phyloP scores from a whole-genome alignment of 2,797 vertebrate species.

The Eidolon dupreanum region DNA sequence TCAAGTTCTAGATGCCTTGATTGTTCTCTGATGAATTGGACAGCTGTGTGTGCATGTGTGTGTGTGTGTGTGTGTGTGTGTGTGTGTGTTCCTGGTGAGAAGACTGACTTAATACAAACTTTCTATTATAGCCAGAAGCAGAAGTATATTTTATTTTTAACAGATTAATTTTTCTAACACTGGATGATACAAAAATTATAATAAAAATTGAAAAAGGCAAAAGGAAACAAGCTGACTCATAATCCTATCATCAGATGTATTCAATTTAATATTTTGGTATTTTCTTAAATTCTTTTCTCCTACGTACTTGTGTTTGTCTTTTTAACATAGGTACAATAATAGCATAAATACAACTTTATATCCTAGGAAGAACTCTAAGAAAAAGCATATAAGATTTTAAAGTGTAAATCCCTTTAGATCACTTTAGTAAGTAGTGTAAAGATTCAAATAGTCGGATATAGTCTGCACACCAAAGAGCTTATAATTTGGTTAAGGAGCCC shows the following conservation, averaged over 20 bases:
- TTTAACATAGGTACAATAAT: background rate
- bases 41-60: background rate
- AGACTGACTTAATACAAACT: background rate
- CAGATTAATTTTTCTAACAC: background rate
- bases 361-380: background rate
- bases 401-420: slow-evolving; percentile 1
- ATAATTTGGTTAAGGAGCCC: background rate
- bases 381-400: background rate
- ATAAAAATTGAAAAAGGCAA: slow-evolving; percentile 31
- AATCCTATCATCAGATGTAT: background rate
- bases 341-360: background rate
- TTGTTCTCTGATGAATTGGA: background rate
- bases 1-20: background rate
- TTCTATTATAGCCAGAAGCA: background rate
- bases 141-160: background rate
- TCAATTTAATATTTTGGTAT: background rate
- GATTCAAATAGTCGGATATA: background rate
- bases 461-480: background rate
- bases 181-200: background rate
- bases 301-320: background rate
- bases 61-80: background rate
- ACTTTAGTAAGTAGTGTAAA: background rate
- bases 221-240: background rate
- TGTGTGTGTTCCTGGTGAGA: background rate
- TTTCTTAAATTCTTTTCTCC: slow-evolving; percentile 20